Evolutionary conservation across 92 coral and sea anemone genomes (phyloP).

Genomic region (Nematostella vectensis): DNA sequence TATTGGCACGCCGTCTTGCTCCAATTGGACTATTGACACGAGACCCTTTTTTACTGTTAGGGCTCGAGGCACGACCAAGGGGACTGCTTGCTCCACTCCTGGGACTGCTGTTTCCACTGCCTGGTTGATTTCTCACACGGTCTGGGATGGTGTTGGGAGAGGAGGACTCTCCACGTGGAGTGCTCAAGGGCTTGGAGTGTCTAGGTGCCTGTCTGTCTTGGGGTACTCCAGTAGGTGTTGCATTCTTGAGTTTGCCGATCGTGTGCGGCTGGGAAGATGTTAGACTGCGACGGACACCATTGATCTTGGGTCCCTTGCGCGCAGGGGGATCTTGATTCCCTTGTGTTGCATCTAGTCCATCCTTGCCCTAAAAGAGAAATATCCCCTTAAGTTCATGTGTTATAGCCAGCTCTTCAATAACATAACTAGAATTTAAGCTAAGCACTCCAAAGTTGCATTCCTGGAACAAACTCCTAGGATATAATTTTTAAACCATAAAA

Average conservation of each 20-base stretch:
- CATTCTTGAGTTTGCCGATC: conserved; percentile 21
- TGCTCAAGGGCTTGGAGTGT: conserved; percentile 12
- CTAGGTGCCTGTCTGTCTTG: conserved; percentile 25
- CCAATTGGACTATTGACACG: not conserved
- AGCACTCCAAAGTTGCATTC: too few relatives aligned
- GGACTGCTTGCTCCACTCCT: not conserved
- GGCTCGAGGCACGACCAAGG: not conserved
- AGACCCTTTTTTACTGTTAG: not conserved
- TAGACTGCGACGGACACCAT: conserved; percentile 72
- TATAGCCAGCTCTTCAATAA: too few relatives aligned
- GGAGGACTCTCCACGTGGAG: conserved; percentile 8
- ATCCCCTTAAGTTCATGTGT: too few relatives aligned
- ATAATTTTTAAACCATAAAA: too few relatives aligned
- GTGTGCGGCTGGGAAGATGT: conserved; percentile 37
- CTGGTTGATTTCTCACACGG: not conserved
- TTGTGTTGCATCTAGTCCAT: not conserved
- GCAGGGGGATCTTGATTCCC: conserved; percentile 25
- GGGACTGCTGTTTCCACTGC: not conserved
- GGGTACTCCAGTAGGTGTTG: conserved; percentile 27
- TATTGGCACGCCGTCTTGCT: not conserved
- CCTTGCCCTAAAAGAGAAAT: too few relatives aligned
- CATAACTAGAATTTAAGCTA: too few relatives aligned
- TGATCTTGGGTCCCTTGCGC: conserved; percentile 70
- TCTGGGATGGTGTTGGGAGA: not conserved
- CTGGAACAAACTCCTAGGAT: too few relatives aligned